Conservation (phyloP, 2,113 vertebrate species). For the Petrocephalus microphthalmus region DNA sequence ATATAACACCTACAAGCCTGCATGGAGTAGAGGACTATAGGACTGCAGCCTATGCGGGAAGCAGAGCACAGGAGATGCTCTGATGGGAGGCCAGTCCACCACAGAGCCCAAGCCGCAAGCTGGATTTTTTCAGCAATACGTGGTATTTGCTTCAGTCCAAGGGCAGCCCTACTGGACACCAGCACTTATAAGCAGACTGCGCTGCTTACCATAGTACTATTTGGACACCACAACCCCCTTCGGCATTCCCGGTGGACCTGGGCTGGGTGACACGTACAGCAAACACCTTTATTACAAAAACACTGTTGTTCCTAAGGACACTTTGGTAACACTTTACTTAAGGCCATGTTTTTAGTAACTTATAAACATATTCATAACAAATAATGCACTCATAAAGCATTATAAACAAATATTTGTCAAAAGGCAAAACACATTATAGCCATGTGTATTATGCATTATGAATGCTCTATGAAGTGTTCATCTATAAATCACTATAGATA, state of each 20-base stretch:
- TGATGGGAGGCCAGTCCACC: background rate
- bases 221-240: background rate
- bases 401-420: too few species aligned
- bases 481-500: too few species aligned
- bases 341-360: too few species aligned
- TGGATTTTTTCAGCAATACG: background rate
- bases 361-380: too few species aligned
- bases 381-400: too few species aligned
- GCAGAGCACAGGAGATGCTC: background rate
- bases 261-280: background rate
- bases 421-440: too few species aligned
- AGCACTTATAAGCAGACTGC: background rate
- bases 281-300: background rate
- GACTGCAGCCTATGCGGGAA: background rate
- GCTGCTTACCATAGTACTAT: background rate
- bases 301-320: background rate
- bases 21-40: background rate
- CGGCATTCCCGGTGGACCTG: background rate
- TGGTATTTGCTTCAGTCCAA: background rate
- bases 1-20: background rate
- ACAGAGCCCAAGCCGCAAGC: background rate
- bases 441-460: too few species aligned
- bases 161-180: background rate
- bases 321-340: too few species aligned
- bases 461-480: too few species aligned